phyloP scores from a whole-genome alignment of 2,888 invertebrate genomes.

The Coenonympha arcania region DNA sequence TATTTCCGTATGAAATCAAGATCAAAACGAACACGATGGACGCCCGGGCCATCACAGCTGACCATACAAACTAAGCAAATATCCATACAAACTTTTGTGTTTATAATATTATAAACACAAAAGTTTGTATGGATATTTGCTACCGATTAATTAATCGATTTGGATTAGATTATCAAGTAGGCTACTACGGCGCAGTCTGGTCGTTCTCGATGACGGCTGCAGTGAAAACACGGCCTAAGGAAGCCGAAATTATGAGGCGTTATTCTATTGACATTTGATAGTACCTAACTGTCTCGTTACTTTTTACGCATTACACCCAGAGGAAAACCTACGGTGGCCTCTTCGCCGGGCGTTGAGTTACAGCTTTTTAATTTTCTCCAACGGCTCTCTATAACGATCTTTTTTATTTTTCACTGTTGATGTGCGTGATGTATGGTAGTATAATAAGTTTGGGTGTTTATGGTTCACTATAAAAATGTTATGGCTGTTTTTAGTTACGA shows the following conservation, averaged over 20 bases:
- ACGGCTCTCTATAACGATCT: conserved; percentile 54
- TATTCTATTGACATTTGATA: background rate
- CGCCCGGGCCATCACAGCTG: no score
- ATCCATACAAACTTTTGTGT: no score
- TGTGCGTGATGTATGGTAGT: conserved; percentile 41
- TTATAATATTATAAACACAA: no score
- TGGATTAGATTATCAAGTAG: no score
- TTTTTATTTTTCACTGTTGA: conserved; percentile 53
- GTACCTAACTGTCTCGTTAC: background rate
- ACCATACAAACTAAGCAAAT: no score
- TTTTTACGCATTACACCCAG: background rate
- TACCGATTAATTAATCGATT: no score
- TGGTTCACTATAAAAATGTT: conserved; percentile 18
- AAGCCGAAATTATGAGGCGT: conserved; percentile 1
- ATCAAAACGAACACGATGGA: no score
- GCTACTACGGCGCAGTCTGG: no score
- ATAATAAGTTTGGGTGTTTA: conserved; percentile 25
- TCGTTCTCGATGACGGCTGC: no score
- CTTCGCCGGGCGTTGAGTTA: conserved; percentile 39
- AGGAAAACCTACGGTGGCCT: conserved; percentile 14
- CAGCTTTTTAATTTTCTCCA: conserved; percentile 63
- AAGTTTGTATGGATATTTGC: no score
- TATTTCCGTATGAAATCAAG: no score
- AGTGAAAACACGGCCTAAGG: no score
- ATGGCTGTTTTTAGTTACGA: conserved; percentile 17